These are phyloP conservation scores for Simalia tracyae DNA, from an alignment of 2,797 vertebrate species.

Conservation along the genomic window DNA sequence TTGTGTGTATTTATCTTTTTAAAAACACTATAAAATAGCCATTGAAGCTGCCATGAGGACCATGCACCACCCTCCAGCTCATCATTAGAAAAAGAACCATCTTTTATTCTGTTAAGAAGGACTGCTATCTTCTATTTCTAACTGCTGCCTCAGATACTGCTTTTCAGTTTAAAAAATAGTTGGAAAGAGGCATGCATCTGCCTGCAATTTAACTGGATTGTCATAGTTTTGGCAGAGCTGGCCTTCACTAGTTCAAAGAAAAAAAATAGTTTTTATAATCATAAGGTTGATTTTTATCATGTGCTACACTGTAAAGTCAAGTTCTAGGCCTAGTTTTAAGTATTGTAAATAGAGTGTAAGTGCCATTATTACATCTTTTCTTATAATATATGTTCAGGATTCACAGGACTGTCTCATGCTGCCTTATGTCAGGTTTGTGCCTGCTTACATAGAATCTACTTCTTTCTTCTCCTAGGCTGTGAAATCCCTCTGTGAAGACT, in stretches of 20 bases:
- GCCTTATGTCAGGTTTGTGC: constrained; percentile 42
- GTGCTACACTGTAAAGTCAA: background rate
- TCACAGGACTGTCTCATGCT: background rate
- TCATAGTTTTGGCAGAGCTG: background rate
- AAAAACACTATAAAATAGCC: background rate
- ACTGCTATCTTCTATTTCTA: background rate
- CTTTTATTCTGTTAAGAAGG: background rate
- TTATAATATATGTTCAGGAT: constrained; percentile 42
- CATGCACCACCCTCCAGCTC: background rate
- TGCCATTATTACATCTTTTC: constrained; percentile 44
- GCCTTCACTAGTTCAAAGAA: background rate
- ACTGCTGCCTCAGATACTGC: background rate
- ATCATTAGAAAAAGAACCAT: background rate
- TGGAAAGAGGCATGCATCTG: background rate
- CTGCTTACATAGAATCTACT: background rate
- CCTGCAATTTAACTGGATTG: background rate
- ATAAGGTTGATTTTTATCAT: background rate
- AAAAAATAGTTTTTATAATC: background rate
- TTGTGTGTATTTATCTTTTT: background rate
- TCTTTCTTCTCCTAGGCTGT: background rate
- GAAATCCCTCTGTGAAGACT: background rate
- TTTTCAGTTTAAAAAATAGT: background rate
- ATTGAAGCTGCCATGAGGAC: background rate
- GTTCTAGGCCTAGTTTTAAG: constrained; percentile 45
- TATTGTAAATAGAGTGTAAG: constrained; percentile 50